Base-by-base conservation (phyloP, 2,888 invertebrate species). In the Melikaiella ostensackeni region DNA sequence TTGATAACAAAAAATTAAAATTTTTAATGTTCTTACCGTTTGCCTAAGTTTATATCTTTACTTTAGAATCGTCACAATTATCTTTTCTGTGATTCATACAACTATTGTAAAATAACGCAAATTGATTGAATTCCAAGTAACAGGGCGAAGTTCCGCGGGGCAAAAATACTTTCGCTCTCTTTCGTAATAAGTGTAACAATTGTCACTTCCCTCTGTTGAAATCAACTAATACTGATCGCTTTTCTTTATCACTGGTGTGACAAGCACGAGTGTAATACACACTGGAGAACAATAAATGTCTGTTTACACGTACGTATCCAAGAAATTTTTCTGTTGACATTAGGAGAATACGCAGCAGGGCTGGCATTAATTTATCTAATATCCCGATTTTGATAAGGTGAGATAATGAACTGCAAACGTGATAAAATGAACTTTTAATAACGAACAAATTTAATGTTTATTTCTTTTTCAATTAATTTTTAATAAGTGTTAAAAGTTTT, bases 241-340 rank as follows among this genome's bases (percentile, higher is more conserved):
- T 70, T 70, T 50, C n/a, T 55, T 50, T n/a, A 9, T 46, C 11
- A 19, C 46, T 27, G 30, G 30, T 70, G 30, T 55, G 30, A n/a
- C 21, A 27, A 11, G 30, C 70, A 70, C n/a, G 59, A 59, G 16
- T 27, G 13, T 57, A 24, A 57, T n/a, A 9, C n/a, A 57, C 57
- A 13, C 57, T 13, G 6, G 59, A 59, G 16, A 27, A 59, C 46
- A 50, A 27, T 46, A 30, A n/a, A 70, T 30, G 50, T n/a, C 30
- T 70, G 30, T 70, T 70, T 62, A 77, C 30, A 42, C 74, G 38
- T n/a, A 38, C 76, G 27, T 70, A 79, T 77, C 76, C 75, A 74
- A 61, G 62, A 75, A 57, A 42, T 62, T 61, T 38, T 38, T 77
- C 75, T 78, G 76, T 79, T 75, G 76, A 70, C 70, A 70, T 70